Conservation (phyloP, 2,113 vertebrate genomes). For the Cyanocitta stelleri region DNA sequence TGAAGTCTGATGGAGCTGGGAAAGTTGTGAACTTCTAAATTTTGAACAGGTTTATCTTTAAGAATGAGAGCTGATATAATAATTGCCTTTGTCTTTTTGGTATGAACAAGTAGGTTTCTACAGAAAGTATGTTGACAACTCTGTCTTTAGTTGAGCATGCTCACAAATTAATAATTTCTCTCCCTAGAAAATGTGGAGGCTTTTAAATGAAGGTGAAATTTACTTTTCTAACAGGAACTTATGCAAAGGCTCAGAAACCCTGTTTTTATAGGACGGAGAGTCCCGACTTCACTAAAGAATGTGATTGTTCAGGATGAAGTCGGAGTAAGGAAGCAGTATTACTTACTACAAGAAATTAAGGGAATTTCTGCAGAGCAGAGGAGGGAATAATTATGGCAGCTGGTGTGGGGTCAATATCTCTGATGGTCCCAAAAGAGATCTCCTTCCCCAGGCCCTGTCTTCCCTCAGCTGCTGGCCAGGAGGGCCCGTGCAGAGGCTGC, state of each 20-base stretch:
- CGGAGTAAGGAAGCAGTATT: background rate
- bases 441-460: too few relatives aligned
- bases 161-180: background rate
- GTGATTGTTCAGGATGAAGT: background rate
- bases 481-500: too few relatives aligned
- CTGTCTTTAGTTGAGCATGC: background rate
- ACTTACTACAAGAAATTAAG: background rate
- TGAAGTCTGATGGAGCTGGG: background rate
- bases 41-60: background rate
- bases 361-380: background rate
- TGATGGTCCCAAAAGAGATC: too few relatives aligned
- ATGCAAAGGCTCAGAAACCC: background rate
- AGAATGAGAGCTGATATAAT: background rate
- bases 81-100: background rate
- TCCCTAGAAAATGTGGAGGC: background rate
- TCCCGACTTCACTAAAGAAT: background rate
- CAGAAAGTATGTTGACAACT: background rate
- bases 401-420: too few relatives aligned
- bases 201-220: background rate
- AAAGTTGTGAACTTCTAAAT: background rate
- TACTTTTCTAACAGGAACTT: background rate
- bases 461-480: too few relatives aligned
- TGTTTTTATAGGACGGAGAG: background rate
- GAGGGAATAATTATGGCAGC: background rate
- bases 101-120: background rate